Evolutionary conservation across 1,140 invertebrate species (phyloP).

Genomic region (Caenorhabditis briggsae): DNA sequence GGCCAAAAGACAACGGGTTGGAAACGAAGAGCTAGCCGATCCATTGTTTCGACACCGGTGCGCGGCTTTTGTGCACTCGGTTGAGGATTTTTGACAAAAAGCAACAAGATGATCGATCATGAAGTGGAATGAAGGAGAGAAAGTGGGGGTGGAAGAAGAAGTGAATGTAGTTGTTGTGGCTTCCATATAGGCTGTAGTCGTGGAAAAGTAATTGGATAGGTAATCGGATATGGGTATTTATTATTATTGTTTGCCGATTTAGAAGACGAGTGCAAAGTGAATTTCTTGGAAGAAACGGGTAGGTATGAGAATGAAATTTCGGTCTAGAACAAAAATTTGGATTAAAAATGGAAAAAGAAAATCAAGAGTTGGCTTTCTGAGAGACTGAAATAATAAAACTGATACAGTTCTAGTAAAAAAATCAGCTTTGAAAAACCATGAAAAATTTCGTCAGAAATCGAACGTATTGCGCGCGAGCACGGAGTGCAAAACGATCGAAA

Average conservation of each 20-base stretch:
- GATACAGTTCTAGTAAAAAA: too few relatives aligned
- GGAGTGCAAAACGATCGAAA: not conserved
- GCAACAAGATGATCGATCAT: slow-evolving; percentile 47
- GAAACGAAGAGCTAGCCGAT: slow-evolving; percentile 27
- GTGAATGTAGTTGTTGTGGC: slow-evolving; percentile 33
- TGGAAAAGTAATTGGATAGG: slow-evolving; percentile 50
- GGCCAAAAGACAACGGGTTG: slow-evolving; percentile 45
- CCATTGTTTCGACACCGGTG: slow-evolving; percentile 48
- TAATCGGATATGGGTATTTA: slow-evolving; percentile 51
- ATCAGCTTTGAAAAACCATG: too few relatives aligned
- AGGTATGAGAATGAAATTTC: not conserved
- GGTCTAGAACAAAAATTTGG: too few relatives aligned
- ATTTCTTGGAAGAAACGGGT: not conserved
- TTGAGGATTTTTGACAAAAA: slow-evolving; percentile 32
- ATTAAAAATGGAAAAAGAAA: not conserved
- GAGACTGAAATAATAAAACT: too few relatives aligned
- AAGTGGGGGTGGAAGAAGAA: not conserved
- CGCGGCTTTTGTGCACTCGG: slow-evolving; percentile 38
- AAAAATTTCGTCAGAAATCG: not conserved
- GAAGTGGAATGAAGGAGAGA: slow-evolving; percentile 37
- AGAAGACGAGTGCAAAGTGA: slow-evolving; percentile 21
- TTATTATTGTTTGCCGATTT: slow-evolving; percentile 41
- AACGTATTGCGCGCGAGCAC: slow-evolving; percentile 5
- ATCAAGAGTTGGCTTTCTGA: not conserved
- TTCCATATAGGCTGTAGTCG: not conserved